phyloP scores from a whole-genome alignment of 1,140 invertebrate species.

The Neomicropteryx cornuta region DNA sequence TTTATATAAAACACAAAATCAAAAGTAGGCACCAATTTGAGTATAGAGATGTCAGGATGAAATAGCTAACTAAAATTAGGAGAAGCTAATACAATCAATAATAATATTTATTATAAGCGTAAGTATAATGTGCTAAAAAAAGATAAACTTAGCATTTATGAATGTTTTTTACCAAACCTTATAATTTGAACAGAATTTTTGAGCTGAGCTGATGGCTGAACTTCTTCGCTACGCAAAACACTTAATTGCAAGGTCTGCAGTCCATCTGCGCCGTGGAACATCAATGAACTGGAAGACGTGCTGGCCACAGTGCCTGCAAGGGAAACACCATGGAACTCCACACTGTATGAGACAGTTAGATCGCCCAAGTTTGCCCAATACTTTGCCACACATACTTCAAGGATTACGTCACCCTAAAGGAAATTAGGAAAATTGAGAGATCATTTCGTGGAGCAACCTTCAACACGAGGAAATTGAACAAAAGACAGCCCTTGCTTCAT shows the following conservation, averaged over 20 bases:
- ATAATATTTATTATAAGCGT: too few relatives aligned
- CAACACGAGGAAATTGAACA: too few relatives aligned
- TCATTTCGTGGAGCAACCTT: not conserved
- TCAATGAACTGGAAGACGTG: constrained; percentile 22
- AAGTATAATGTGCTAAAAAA: too few relatives aligned
- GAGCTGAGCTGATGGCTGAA: constrained; percentile 60
- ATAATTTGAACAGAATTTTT: constrained; percentile 72
- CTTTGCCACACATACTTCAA: constrained; percentile 85
- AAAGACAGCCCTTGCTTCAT: too few relatives aligned
- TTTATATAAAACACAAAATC: too few relatives aligned
- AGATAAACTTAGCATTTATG: too few relatives aligned
- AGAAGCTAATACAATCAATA: too few relatives aligned
- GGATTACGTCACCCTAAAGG: constrained; percentile 54
- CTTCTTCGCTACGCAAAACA: constrained; percentile 66
- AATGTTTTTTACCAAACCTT: too few relatives aligned
- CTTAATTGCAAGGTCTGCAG: constrained; percentile 62
- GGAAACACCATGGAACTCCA: constrained; percentile 75
- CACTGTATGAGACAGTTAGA: constrained; percentile 57
- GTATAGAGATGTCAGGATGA: too few relatives aligned
- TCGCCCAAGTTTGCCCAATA: constrained; percentile 89
- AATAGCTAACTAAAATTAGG: too few relatives aligned
- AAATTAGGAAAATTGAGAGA: too few relatives aligned
- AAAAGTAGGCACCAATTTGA: too few relatives aligned
- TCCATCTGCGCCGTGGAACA: constrained; percentile 67
- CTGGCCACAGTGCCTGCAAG: constrained; percentile 44